Evolutionary conservation across 1,140 invertebrate genomes (phyloP), one percentile per base, ranked within the genome.

Genomic region (Aradophagus sp.): DNA sequence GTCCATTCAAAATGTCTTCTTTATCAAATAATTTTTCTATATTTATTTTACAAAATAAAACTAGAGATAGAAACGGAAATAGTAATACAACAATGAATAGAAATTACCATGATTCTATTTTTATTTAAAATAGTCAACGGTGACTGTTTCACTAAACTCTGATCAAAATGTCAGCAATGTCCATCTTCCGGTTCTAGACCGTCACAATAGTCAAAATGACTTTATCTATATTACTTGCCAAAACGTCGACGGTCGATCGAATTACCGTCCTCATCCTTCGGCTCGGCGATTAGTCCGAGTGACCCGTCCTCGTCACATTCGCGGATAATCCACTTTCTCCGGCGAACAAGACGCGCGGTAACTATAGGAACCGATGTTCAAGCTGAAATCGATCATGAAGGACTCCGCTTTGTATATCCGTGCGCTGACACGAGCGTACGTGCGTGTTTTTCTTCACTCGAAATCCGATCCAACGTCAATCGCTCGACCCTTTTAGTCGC

Each of bases 251-350:
- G 44, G 31, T 53, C 68, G 74, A 79, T 79, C 76, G 65, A 79
- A 75, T 80, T 80, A 44, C 53, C 72, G 70, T 16, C 39, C 15
- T 7, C 2, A 14, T 70, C 72, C 26, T 41, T 31, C 68, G n/a
- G n/a, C n/a, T n/a, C n/a, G n/a, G n/a, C 62, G 53, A 74, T 76
- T 75, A 63, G 50, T 69, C 63, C 63, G 50, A 61, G 39, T 52
- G 70, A 67, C 65, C 61, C 56, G 67, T 52, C 34, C 47, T 74
- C 61, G 70, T 74, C 59, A 68, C 52, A 73, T 77, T 74, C 76
- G 65, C 62, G 72, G 63, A 73, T 79, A 79, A 80, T 80, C 78
- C 76, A 80, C 77, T 79, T 79, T 77, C 76, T 70, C 47, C 72
- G 61, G 53, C 62, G 66, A 75, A 69, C 68, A 74, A 77, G 73